Conservation (phyloP, 2,797 vertebrate genomes). For the Girardinus metallicus region DNA sequence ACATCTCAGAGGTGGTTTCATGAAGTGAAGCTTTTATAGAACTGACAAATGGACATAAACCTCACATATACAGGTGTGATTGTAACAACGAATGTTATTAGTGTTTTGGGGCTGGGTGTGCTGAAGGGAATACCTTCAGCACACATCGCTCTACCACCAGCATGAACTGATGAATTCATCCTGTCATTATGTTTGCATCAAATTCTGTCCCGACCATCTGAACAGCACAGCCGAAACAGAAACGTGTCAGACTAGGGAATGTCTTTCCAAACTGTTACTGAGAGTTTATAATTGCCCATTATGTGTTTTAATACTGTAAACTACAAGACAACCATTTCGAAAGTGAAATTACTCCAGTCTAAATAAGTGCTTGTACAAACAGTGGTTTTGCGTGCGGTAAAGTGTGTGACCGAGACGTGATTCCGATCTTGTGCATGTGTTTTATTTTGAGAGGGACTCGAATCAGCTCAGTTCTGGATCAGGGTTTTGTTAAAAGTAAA, state of each 20-base stretch:
- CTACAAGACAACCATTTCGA: neutral
- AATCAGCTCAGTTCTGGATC: neutral
- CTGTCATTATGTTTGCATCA: neutral
- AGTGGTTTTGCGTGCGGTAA: neutral
- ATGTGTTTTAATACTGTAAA: neutral
- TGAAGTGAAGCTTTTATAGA: conserved; percentile 50
- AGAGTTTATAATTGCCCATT: neutral
- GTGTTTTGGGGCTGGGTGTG: too few species aligned
- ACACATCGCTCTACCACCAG: neutral
- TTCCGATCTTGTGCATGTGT: neutral
- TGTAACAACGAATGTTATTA: too few species aligned
- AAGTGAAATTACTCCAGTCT: neutral
- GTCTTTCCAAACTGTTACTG: neutral
- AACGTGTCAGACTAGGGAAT: neutral
- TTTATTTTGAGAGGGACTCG: neutral
- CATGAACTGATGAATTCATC: neutral
- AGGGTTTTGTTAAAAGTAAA: neutral
- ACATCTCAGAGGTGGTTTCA: conserved; percentile 83
- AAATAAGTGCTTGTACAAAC: neutral
- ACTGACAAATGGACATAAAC: conserved; percentile 31
- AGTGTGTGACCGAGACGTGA: neutral
- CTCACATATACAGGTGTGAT: conserved; percentile 21
- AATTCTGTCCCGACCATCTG: too few species aligned
- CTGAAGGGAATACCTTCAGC: neutral
- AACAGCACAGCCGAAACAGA: neutral